Evolutionary conservation across 2,113 vertebrate genomes (phyloP).

Genomic region (Pelusios castaneus): DNA sequence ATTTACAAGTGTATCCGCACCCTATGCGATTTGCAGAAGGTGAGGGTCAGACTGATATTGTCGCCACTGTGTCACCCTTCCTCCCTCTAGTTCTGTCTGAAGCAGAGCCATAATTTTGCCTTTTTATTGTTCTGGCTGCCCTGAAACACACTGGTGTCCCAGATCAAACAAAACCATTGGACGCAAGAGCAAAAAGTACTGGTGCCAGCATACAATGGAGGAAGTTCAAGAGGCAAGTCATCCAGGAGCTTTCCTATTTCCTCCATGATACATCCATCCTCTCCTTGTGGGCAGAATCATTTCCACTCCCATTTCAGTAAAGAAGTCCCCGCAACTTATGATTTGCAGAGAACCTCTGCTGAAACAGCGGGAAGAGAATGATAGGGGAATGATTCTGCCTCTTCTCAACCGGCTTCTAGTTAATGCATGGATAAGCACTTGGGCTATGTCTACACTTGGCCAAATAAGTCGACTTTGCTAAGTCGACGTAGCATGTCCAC

Average conservation of each 20-base stretch:
- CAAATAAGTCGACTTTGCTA: too few species aligned
- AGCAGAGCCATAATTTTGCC: rapidly evolving
- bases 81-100: background rate
- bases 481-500: too few species aligned
- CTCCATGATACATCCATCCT: background rate
- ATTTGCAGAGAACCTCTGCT: background rate
- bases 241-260: rapidly evolving
- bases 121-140: rapidly evolving
- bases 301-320: background rate
- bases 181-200: rapidly evolving
- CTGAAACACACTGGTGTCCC: background rate
- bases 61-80: background rate
- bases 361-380: background rate
- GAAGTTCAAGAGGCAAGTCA: background rate
- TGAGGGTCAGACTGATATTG: background rate
- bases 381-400: background rate
- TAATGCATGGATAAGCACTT: background rate
- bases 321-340: rapidly evolving
- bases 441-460: too few species aligned
- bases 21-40: background rate
- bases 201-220: rapidly evolving
- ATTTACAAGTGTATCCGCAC: too few species aligned
- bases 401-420: background rate
- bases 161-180: background rate
- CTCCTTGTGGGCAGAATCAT: too few species aligned